Evolutionary conservation across 2,113 vertebrate genomes (phyloP).

Genomic region (Ibidorhyncha struthersii): DNA sequence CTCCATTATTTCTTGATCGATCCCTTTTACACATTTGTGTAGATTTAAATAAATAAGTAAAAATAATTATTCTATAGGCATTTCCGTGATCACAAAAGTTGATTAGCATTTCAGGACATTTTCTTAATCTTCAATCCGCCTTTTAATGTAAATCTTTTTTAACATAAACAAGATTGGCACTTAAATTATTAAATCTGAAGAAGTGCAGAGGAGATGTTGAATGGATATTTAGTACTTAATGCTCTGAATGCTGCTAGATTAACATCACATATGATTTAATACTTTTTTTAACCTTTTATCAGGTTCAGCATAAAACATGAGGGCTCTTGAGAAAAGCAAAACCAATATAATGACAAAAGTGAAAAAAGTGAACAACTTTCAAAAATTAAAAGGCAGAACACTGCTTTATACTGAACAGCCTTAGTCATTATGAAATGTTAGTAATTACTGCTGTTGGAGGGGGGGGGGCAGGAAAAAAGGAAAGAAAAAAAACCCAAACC

Average conservation of each 20-base stretch:
- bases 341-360: background rate
- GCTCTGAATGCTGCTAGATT: background rate
- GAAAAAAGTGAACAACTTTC: background rate
- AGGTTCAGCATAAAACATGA: background rate
- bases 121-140: background rate
- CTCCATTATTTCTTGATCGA: background rate
- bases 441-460: background rate
- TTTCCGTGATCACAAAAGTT: background rate
- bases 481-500: background rate
- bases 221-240: background rate
- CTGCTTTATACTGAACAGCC: background rate
- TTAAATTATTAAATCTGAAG: background rate
- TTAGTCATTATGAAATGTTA: background rate
- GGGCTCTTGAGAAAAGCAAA: background rate
- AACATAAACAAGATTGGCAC: background rate
- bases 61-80: background rate
- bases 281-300: background rate
- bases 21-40: background rate
- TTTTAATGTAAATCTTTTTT: background rate
- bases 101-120: background rate
- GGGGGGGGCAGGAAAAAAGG: accelerated
- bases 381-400: background rate
- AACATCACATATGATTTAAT: background rate
- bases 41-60: background rate
- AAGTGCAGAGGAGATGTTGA: background rate